phyloP scores from a whole-genome alignment of 1,140 invertebrate species.

The Oncopeltus fasciatus region DNA sequence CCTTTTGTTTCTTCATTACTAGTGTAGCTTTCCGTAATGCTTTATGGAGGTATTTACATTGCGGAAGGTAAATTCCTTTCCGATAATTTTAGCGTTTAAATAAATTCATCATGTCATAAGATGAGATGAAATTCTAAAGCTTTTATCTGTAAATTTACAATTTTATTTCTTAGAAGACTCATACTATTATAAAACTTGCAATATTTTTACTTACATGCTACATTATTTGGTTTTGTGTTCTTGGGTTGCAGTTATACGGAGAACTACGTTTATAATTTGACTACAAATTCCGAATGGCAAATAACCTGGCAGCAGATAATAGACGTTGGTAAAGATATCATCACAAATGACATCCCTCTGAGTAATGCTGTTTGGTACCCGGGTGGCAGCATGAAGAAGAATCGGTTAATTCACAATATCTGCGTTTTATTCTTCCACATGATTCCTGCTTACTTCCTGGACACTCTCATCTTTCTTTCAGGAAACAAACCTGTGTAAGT shows the following conservation, averaged over 20 bases:
- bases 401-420: slow-evolving; percentile 55
- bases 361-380: slow-evolving; percentile 78
- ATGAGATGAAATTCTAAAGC: too few species aligned
- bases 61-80: too few species aligned
- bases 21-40: too few species aligned
- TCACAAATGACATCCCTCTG: slow-evolving; percentile 53
- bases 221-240: too few species aligned
- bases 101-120: too few species aligned
- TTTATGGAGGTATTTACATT: too few species aligned
- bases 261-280: slow-evolving; percentile 25
- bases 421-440: slow-evolving; percentile 70
- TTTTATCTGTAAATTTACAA: too few species aligned
- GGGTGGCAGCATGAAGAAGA: slow-evolving; percentile 74
- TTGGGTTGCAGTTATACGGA: slow-evolving; percentile 21
- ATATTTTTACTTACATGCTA: too few species aligned
- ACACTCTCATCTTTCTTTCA: slow-evolving; percentile 52
- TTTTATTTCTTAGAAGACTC: too few species aligned
- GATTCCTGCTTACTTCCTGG: slow-evolving; percentile 68
- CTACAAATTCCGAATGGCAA: slow-evolving; percentile 42
- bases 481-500: slow-evolving; percentile 74
- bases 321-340: slow-evolving; percentile 61
- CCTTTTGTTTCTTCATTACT: too few species aligned
- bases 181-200: too few species aligned
- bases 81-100: too few species aligned
- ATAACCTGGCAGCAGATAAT: slow-evolving; percentile 70